Base-by-base conservation (phyloP, 2,888 invertebrate genomes). In the Lacanobia wlatinum region DNA sequence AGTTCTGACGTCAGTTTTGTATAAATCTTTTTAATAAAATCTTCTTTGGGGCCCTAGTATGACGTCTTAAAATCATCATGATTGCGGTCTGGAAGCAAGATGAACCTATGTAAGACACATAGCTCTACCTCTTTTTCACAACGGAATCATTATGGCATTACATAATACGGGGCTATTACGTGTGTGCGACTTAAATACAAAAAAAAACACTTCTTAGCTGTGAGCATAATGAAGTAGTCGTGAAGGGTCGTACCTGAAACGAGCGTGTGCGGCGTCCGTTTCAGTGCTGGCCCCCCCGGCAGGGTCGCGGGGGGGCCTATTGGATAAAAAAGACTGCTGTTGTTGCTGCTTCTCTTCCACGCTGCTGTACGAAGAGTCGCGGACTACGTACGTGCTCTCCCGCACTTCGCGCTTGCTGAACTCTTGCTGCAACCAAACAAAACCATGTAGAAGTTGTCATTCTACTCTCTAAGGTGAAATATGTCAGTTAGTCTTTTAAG, bases 281-380 rank as follows among this genome's bases (percentile, higher is more conserved):
- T 97, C 97, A 94, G 94, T 88, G 68, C 68, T 90, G 96, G 96
- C 96, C 96, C 96, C 96, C 96, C 96, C 96, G 94, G 87, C 91
- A 87, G 96, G 96, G 95, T 95, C 95, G 92, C 96, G 96, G 95
- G 96, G 96, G 95, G 96, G 96, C 96, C 95, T 96, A 96, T 95
- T 96, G 96, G 96, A 96, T 96, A 96, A 96, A 96, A 96, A 96
- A 96, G 96, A 95, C 96, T 94, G 96, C 92, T 94, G 92, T 74
- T 92, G 90, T 88, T 94, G 92, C 73, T 93, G 89, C 82, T 93
- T 94, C 89, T 96, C 96, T 86, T 96, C 96, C 79, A 94, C 94
- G 72, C 95, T 94, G 89, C 94, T 95, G 90, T 94, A 95, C 38
- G 96, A 96, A 40, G 96, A 95, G 91, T 96, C 96, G 18, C 95